A percentile compares a stretch with the other conserved stretches of the same genome.
Evolutionary conservation across 2,888 invertebrate species (phyloP).

Genomic region (Liopterus haemorrhoidalis): DNA sequence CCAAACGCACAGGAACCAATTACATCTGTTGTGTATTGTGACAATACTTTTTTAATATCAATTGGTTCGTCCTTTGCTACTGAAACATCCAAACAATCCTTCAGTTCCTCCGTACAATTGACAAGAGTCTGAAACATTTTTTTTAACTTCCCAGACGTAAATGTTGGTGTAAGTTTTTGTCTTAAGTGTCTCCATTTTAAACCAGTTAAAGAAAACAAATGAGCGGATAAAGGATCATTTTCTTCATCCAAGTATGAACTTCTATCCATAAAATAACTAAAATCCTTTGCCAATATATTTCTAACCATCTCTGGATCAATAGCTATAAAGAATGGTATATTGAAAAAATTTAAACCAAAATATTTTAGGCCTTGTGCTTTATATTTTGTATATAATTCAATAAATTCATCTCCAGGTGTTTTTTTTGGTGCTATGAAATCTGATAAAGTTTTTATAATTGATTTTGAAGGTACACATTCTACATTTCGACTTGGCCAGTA

Average conservation of each 20-base stretch:
- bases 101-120: slow-evolving; percentile 48
- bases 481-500: too few species aligned
- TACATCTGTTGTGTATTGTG: slow-evolving; percentile 13
- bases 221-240: slow-evolving; percentile 52
- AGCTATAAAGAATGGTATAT: slow-evolving; percentile 34
- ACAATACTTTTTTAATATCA: slow-evolving; percentile 14
- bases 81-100: slow-evolving; percentile 41
- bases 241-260: slow-evolving; percentile 53
- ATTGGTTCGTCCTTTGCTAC: slow-evolving; percentile 12
- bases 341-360: slow-evolving; percentile 26
- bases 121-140: slow-evolving; percentile 54
- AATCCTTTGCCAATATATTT: slow-evolving; percentile 54
- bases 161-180: slow-evolving; percentile 56
- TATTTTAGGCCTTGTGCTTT: slow-evolving; percentile 23
- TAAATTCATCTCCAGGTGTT: slow-evolving; percentile 13
- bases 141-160: slow-evolving; percentile 58
- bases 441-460: too few species aligned
- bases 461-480: too few species aligned
- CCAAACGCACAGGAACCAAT: slow-evolving; percentile 22
- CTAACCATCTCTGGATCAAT: slow-evolving; percentile 37
- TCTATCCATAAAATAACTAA: slow-evolving; percentile 54
- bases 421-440: too few species aligned
- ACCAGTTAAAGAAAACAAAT: slow-evolving; percentile 52
- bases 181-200: slow-evolving; percentile 57
- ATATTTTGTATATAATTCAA: slow-evolving; percentile 19